Evolutionary conservation across 2,797 vertebrate species (phyloP), one percentile per base, ranked within the genome.

Genomic region (Hypotaenidia philippensis): DNA sequence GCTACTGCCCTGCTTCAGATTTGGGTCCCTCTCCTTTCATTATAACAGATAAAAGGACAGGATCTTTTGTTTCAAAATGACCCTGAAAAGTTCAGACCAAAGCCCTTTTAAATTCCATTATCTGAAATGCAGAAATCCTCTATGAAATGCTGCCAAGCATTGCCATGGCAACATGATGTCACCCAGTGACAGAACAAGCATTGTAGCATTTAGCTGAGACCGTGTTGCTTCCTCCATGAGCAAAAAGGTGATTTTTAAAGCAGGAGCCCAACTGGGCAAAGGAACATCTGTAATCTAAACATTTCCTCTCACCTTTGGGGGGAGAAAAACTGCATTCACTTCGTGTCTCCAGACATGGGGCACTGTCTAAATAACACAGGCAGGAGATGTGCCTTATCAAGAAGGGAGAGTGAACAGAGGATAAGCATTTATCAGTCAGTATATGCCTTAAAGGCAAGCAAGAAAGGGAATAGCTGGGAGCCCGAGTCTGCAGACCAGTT

Each of bases 91-190:
- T 93, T 97, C 72, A 92, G 84, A 95, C 40, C 47, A 93, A 94
- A 96, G 57, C 60, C 36, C 50, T 82, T 84, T 91, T 52, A 84
- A 83, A 95, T 90, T 84, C 72, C 34, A 47, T 89, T 87, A 79
- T 94, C 36, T 81, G 82, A 91, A 94, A 91, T 71, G 75, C 77
- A 92, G 64, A 97, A 77, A 90, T 82, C 70, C 53, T 87, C 52
- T 85, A 68, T 74, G 70, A 97, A 94, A 87, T 52, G 56, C 55
- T 79, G 85, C 82, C 59, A 85, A 85, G 52, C 31, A 80, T 94
- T 96, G 44, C 78, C 89, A 94, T 97, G 82, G 92, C 69, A 97
- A 94, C 89, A 5, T 84, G 71, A 86, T 82, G 71, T 93, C 80
- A 72, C 40, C 53, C 20, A 13, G 40, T 89, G 71, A 87, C 82